These are phyloP conservation scores for Porites rus DNA, from an alignment of 92 coral and sea anemone genomes.

Conservation along the genomic window DNA sequence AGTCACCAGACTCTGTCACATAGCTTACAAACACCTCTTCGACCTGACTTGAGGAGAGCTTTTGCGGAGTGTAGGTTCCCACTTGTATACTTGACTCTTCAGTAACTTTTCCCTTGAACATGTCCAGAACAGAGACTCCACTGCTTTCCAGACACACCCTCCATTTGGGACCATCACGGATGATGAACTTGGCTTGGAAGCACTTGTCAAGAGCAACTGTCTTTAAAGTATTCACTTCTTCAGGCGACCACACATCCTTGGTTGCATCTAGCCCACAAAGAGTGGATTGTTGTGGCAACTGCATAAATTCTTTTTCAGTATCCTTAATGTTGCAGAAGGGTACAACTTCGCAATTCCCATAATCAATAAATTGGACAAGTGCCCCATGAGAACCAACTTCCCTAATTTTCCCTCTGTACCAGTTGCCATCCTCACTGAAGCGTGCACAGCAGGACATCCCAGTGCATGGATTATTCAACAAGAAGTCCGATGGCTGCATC, in stretches of 20 bases:
- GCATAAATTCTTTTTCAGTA: slow-evolving; percentile 31
- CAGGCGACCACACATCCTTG: slow-evolving; percentile 71
- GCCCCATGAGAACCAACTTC: slow-evolving; percentile 41
- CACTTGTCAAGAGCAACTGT: slow-evolving; percentile 76
- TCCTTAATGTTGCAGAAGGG: slow-evolving; percentile 52
- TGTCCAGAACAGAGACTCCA: slow-evolving; percentile 57
- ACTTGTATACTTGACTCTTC: slow-evolving; percentile 31
- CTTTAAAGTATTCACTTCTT: slow-evolving; percentile 61
- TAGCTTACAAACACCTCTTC: slow-evolving; percentile 70
- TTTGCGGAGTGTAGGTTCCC: not conserved
- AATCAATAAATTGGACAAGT: slow-evolving; percentile 66
- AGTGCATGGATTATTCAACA: not conserved
- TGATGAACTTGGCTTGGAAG: slow-evolving; percentile 74
- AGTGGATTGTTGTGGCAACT: slow-evolving; percentile 45
- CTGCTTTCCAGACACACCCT: slow-evolving; percentile 43
- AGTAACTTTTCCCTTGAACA: slow-evolving; percentile 29
- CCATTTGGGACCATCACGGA: slow-evolving; percentile 74
- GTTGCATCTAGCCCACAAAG: slow-evolving; percentile 56
- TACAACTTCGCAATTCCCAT: slow-evolving; percentile 63
- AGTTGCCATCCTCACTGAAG: slow-evolving; percentile 64
- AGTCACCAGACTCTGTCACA: slow-evolving; percentile 60
- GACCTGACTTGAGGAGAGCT: slow-evolving; percentile 54
- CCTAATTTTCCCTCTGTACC: slow-evolving; percentile 87
- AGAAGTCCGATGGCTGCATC: slow-evolving; percentile 14
- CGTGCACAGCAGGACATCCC: slow-evolving; percentile 46